Evolutionary conservation across 92 coral and sea anemone genomes (phyloP).

Genomic region (Porites rus): DNA sequence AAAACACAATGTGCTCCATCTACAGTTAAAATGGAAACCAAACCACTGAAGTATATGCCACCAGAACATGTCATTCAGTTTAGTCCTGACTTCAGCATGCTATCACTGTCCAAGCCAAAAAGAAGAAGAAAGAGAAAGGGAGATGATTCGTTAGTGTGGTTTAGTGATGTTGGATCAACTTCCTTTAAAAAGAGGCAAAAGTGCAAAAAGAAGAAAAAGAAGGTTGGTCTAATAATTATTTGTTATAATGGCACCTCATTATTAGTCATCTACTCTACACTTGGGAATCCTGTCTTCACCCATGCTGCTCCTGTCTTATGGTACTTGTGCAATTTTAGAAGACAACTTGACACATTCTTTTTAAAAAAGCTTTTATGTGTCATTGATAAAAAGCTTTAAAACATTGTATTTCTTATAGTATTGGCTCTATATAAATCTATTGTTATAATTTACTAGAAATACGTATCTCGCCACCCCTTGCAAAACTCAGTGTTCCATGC

Average conservation of each 20-base stretch:
- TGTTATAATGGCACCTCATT: too few relatives aligned
- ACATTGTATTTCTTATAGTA: too few relatives aligned
- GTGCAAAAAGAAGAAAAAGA: slow-evolving; percentile 17
- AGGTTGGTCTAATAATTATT: neutral
- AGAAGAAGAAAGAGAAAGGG: neutral
- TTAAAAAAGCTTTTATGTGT: too few relatives aligned
- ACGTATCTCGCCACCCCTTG: too few relatives aligned
- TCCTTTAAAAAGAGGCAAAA: neutral
- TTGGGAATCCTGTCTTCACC: too few relatives aligned
- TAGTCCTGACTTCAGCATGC: slow-evolving; percentile 26
- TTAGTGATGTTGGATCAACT: slow-evolving; percentile 8
- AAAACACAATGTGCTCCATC: neutral
- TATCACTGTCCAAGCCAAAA: slow-evolving; percentile 16
- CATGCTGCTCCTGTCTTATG: too few relatives aligned
- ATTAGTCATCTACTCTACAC: neutral
- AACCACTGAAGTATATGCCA: neutral
- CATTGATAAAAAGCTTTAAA: too few relatives aligned
- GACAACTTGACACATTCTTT: too few relatives aligned
- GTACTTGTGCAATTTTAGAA: too few relatives aligned
- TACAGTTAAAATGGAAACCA: neutral
- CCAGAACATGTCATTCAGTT: slow-evolving; percentile 29
- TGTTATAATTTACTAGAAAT: too few relatives aligned
- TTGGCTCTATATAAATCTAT: too few relatives aligned
- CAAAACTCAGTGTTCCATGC: too few relatives aligned
- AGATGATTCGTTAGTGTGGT: slow-evolving; percentile 27